Evolutionary conservation across 2,888 invertebrate species (phyloP).

Genomic region (Cerastis leucographa): DNA sequence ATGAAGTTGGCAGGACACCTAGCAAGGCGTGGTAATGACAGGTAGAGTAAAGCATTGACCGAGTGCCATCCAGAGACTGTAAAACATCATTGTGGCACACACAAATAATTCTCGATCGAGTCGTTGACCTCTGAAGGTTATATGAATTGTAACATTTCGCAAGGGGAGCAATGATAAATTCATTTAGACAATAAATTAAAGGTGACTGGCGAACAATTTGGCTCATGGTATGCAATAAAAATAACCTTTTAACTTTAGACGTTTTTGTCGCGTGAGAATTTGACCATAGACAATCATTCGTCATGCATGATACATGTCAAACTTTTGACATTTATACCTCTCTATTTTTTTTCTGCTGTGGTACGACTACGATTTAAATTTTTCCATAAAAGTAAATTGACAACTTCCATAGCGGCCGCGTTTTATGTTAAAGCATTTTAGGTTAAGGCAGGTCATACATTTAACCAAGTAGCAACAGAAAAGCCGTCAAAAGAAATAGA

Average conservation of each 20-base stretch:
- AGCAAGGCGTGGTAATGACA: not conserved
- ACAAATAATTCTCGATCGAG: conserved; percentile 22
- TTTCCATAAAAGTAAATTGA: not conserved
- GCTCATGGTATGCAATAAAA: conserved; percentile 16
- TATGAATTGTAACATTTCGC: conserved; percentile 41
- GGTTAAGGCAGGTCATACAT: no score
- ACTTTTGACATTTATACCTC: not conserved
- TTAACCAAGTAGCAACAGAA: not conserved
- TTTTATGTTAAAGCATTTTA: not conserved
- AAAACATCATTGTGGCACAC: not conserved
- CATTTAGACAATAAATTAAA: conserved; percentile 46
- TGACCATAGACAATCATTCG: not conserved
- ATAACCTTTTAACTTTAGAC: conserved; percentile 17
- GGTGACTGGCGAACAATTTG: conserved; percentile 50
- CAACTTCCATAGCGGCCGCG: no score
- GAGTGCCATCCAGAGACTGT: not conserved
- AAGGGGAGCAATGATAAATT: conserved; percentile 54
- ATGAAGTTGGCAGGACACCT: not conserved
- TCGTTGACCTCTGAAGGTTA: conserved; percentile 46
- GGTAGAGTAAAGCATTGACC: not conserved
- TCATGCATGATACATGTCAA: not conserved
- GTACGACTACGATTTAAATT: not conserved
- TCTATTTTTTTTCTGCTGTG: not conserved
- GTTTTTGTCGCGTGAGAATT: not conserved
- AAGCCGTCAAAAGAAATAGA: not conserved